Percentiles rank a stretch among this genome's conserved stretches.
Evolutionary conservation across 2,888 invertebrate genomes (phyloP).

Genomic region (Dolichopus griseipennis): DNA sequence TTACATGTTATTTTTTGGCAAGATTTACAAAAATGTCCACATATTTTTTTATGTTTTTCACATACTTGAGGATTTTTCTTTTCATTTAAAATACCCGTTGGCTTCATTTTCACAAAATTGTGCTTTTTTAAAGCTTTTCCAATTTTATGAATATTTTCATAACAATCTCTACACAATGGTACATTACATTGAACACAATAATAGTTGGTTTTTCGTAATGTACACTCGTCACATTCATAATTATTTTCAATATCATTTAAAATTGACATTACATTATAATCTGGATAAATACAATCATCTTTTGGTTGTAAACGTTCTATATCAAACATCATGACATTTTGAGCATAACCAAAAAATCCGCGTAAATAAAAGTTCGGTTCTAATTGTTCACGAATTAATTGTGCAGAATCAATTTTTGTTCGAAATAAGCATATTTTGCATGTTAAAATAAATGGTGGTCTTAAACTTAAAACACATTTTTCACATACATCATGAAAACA

Average conservation of each 20-base stretch:
- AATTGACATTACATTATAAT: conserved; percentile 12
- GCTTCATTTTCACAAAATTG: conserved; percentile 18
- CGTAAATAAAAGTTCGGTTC: conserved; percentile 39
- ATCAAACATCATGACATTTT: conserved; percentile 14
- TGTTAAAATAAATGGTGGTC: conserved; percentile 36
- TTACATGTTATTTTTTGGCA: conserved; percentile 27
- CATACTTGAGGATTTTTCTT: conserved; percentile 23
- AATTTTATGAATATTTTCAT: conserved; percentile 31
- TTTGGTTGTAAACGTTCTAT: not conserved
- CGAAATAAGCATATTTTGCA: conserved; percentile 45
- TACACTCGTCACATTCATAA: conserved; percentile 35
- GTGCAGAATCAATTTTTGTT: conserved; percentile 27
- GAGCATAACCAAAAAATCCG: conserved; percentile 25
- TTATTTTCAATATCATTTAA: not conserved
- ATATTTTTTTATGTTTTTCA: conserved; percentile 20
- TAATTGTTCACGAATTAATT: conserved; percentile 29
- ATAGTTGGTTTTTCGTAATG: conserved; percentile 23
- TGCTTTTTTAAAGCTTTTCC: conserved; percentile 35
- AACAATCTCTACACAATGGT: conserved; percentile 34
- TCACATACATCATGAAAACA: conserved; percentile 65
- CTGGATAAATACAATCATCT: conserved; percentile 11
- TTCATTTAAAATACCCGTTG: conserved; percentile 22
- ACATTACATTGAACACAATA: conserved; percentile 34
- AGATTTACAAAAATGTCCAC: conserved; percentile 27
- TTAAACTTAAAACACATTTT: conserved; percentile 47